Base-by-base conservation (phyloP, 2,113 vertebrate genomes). In the Macroglossus sobrinus region DNA sequence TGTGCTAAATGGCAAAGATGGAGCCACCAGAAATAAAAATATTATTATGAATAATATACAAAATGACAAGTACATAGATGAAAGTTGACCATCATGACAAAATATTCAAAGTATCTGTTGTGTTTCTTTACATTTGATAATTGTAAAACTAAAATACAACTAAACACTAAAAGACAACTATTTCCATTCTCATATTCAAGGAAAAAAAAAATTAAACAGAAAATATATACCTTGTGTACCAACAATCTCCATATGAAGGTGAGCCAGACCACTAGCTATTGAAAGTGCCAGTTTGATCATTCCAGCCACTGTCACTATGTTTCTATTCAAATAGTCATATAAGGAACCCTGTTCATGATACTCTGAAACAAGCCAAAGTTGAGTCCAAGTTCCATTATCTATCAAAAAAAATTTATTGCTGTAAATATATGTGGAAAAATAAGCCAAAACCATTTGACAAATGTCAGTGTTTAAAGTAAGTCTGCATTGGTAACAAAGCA, bases 191-290 rank as follows among this genome's bases (percentile, higher is more conserved):
- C 28, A 19, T 38, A 82, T 4, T 75, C 0, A 7, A 24, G 45
- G 5, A 38, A 64, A 57, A 57, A 1, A 82, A 5, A 6, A 19
- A 6, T 68, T 0, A 28, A 19, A 57, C 63, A 84, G 75, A 88
- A 24, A 90, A 74, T 30, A 33, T 97, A 68, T 97, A 99, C 99
- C 99, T 98, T 99, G 99, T 0, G 99, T 99, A 87, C 99, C 99
- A 3, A 99, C 99, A 47, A 99, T 99, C 98, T 99, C 99, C 99
- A 99, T 99, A 97, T 99, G 99, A 12, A 99, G 99, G 95, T 99
- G 99, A 1, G 99, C 99, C 93, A 99, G 98, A 21, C 99, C 99
- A 19, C 99, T 99, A 94, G 99, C 99, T 93, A 99, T 98, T 0
- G 99, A 99, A 80, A 99, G 97, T 0, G 99, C 99, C 90, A 99